Evolutionary conservation across 2,888 invertebrate genomes (phyloP).

Genomic region (Biston betularia): DNA sequence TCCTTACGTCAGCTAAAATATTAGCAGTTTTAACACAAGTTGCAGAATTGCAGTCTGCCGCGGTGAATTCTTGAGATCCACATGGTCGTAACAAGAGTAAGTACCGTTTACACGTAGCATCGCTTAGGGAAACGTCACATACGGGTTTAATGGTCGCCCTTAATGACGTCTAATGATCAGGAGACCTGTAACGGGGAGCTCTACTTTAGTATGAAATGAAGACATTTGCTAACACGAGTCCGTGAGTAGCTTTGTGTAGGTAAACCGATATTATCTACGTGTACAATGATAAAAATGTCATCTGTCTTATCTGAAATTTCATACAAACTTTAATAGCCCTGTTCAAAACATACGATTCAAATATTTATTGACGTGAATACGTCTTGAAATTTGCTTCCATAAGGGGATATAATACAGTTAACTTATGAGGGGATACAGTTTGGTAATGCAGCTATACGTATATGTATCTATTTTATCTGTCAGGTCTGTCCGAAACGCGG

Average conservation of each 20-base stretch:
- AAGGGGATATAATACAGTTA: too few species aligned
- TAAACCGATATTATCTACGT: background rate
- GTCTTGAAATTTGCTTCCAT: too few species aligned
- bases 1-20: constrained; percentile 16
- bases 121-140: constrained; percentile 20
- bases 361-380: too few species aligned
- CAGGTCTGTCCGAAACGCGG: too few species aligned
- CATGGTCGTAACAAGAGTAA: constrained; percentile 8
- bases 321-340: too few species aligned
- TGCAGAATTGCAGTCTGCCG: constrained; percentile 4
- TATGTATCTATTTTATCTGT: too few species aligned
- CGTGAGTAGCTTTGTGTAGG: background rate
- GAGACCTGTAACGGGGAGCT: constrained; percentile 16
- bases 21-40: constrained; percentile 7
- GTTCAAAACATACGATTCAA: too few species aligned
- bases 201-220: constrained; percentile 13
- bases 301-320: too few species aligned
- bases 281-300: background rate
- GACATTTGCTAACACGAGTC: background rate
- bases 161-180: constrained; percentile 28
- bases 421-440: too few species aligned
- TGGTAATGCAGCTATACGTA: too few species aligned
- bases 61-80: background rate
- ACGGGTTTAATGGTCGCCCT: constrained; percentile 25
- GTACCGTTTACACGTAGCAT: constrained; percentile 9